Percentiles rank a stretch among this genome's conserved stretches.
Conservation (phyloP, 2,113 vertebrate species). For the Mus pahari region DNA sequence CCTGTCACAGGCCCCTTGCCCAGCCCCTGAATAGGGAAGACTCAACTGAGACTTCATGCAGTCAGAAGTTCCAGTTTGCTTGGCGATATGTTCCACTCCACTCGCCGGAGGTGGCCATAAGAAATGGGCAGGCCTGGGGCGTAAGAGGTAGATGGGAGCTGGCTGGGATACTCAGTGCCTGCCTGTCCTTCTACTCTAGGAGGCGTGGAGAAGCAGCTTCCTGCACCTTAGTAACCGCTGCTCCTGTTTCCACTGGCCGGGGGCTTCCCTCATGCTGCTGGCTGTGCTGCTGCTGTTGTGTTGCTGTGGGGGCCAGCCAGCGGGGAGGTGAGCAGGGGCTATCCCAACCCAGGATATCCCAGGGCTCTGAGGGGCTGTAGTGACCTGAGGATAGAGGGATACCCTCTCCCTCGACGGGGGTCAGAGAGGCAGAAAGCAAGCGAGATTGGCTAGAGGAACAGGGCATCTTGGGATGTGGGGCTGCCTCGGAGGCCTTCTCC, state of each 20-base stretch:
- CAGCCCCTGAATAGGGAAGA: not conserved
- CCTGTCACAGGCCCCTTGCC: rapidly evolving
- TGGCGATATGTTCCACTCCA: not conserved
- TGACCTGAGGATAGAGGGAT: not conserved
- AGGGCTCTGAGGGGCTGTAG: not conserved
- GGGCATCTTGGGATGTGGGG: not conserved
- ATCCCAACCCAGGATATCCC: not conserved
- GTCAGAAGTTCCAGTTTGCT: not conserved
- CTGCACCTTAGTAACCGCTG: conserved; percentile 95
- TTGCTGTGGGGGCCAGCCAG: conserved; percentile 94
- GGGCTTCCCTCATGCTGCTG: conserved; percentile 93
- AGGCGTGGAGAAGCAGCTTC: conserved; percentile 93
- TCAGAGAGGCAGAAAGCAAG: not conserved
- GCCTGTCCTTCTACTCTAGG: conserved; percentile 82
- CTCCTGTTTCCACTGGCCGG: conserved; percentile 98
- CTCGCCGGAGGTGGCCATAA: not conserved
- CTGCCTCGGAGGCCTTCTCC: not conserved
- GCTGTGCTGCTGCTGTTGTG: conserved; percentile 93
- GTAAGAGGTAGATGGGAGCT: not conserved
- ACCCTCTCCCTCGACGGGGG: not conserved
- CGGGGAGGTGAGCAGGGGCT: conserved; percentile 90
- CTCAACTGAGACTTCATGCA: rapidly evolving
- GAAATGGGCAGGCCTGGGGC: not conserved
- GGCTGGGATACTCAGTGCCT: not conserved
- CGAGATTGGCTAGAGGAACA: not conserved